Conservation (phyloP, 2,888 invertebrate genomes). For the Noctua janthina region DNA sequence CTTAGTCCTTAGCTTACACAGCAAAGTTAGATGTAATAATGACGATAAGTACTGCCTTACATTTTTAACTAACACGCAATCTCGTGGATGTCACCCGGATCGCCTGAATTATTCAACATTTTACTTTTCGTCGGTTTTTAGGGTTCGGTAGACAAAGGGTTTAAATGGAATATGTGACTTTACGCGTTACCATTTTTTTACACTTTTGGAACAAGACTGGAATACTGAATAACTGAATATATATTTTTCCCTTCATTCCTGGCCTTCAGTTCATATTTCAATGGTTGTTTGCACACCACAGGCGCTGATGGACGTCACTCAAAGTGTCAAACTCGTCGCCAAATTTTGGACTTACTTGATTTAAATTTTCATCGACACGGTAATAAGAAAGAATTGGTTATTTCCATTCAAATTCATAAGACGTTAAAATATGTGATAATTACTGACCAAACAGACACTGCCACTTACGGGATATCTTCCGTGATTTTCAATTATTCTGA, state of each 20-base stretch:
- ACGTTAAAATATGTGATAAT: too few species aligned
- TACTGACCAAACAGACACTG: too few species aligned
- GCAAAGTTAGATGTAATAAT: conserved; percentile 42
- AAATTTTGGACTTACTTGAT: background rate
- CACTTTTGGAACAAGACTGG: background rate
- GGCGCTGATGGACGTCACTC: background rate
- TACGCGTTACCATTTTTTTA: conserved; percentile 10
- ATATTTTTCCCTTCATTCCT: background rate
- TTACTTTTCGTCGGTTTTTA: conserved; percentile 48
- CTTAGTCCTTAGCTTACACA: conserved; percentile 6
- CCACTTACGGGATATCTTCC: too few species aligned
- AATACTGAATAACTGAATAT: conserved; percentile 2
- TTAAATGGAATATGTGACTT: conserved; percentile 10
- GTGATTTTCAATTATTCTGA: too few species aligned
- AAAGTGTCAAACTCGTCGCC: background rate
- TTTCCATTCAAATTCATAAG: background rate
- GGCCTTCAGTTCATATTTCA: background rate
- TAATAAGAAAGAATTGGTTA: background rate
- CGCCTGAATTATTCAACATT: conserved; percentile 59
- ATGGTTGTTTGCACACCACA: background rate
- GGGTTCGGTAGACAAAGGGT: conserved; percentile 36
- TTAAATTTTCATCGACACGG: background rate
- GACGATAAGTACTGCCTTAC: conserved; percentile 41
- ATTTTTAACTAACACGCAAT: conserved; percentile 63
- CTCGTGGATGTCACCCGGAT: conserved; percentile 50